Evolutionary conservation across 2,797 vertebrate species (phyloP), one percentile per base, ranked within the genome.

Genomic region (Hemibagrus guttatus): DNA sequence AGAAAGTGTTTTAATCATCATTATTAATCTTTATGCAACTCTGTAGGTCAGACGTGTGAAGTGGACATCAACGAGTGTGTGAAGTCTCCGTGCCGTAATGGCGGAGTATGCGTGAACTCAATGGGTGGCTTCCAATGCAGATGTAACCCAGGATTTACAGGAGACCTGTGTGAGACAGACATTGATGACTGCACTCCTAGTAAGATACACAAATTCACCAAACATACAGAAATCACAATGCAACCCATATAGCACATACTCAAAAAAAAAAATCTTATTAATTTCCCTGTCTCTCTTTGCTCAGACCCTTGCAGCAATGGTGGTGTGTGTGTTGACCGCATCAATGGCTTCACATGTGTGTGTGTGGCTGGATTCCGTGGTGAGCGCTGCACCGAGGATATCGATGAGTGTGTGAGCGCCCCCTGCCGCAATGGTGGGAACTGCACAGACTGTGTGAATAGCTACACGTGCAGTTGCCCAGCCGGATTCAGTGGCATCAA

Each of bases 41-140:
- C 0, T 58, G 0, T 90, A 99, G 98, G 98, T 3, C 98, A 99
- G 94, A 97, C 97, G 4, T 99, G 98, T 0, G 97, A 99, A 92
- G 94, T 98, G 0, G 98, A 99, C 91, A 95, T 99, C 89, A 97
- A 98, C 0, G 98, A 99, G 91, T 99, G 98, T 0, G 97, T 99
- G 90, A 97, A 97, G 93, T 97, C 94, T 90, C 98, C 98, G 0
- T 99, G 98, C 87, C 96, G 87, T 49, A 96, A 98, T 0, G 96
- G 96, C 0, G 98, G 97, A 14, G 93, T 95, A 6, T 99, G 98
- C 89, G 96, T 96, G 90, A 98, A 99, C 94, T 96, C 95, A 35
- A 89, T 96, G 0, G 98, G 98, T 1, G 94, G 96, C 88, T 99
- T 97, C 91, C 95, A 90, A 87, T 99, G 98, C 0, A 87, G 69